Base-by-base conservation (phyloP, 2,797 vertebrate species). In the Helarctos malayanus region DNA sequence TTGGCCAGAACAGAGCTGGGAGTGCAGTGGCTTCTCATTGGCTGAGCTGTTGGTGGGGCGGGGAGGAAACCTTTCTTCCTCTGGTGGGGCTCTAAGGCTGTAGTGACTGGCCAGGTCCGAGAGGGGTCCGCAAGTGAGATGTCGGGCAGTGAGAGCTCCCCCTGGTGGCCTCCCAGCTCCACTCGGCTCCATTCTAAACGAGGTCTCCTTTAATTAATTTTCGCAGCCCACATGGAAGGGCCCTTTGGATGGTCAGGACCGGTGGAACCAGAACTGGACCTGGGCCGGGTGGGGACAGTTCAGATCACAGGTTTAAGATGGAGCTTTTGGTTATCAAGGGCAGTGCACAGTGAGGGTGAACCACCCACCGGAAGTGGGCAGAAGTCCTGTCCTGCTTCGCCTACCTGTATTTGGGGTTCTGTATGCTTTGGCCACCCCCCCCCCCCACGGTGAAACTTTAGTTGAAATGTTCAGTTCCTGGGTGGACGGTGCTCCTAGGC, bases 181-280 rank as follows among this genome's bases (percentile, higher is more conserved):
- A 6, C 21, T 2, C 65, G 8, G 18, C 32, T 35, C n/a, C 65
- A 9, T 23, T 41, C 4, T 11, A 38, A 29, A 29, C 1, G 41
- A 73, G 41, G 71, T 29, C 25, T 9, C 25, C 71, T 15, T 15
- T 27, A 12, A 27, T 2, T 15, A 41, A 6, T 27, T 25, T 45
- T 29, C 71, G 7, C 25, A 27, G 38, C 23, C 25, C 25, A 0
- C 25, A 0, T 2, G 12, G 25, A 27, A 29, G 41, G 71, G 12
- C 69, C 19, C 68, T 23, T 23, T n/a, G 71, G 69, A 2, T 4
- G 25, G 25, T 15, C 41, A 16, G 23, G 68, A 18, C 19, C 4
- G 35, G 68, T 2, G 19, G 18, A 38, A 38, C 35, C 35, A 23
- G 68, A n/a, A 21, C 68, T 69, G 68, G 68, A 12, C 65, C 35